Evolutionary conservation across 2,797 vertebrate genomes (phyloP), one percentile per base, ranked within the genome.

Genomic region (Sternarchorhynchus goeldii): DNA sequence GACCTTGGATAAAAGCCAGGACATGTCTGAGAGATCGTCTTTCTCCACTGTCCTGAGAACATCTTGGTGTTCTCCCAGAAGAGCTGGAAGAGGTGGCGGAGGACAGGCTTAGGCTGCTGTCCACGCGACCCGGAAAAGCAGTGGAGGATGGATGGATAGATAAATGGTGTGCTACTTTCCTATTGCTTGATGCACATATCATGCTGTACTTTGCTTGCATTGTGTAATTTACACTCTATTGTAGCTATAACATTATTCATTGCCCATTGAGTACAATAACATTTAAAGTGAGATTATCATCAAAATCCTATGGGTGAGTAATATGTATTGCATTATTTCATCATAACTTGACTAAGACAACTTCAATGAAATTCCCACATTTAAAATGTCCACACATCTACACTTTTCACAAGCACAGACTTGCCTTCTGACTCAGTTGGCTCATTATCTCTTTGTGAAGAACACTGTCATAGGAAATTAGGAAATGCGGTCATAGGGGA

Each of bases 261-360:
- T 50, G 12, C 45, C 12, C 10, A 14, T 50, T 14, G 10, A 50
- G 45, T 12, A 12, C 45, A 50, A 14, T 50, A 50, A 2, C 10
- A 12, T 50, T 12, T 50, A 50, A 12, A 50, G 7, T 36, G 25
- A 12, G 29, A 34, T 2, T 1, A 36, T 58, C 55, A 21, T 58
- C 5, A 71, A 39, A 57, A 20, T 36, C 25, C 8, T 59, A 25
- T 10, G 2, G 21, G 59, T 73, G 55, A 66, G 50, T 73, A 53
- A 73, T 32, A 50, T 12, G 55, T 50, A 67, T 53, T 79, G 16
- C 70, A 39, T n/a, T 20, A 53, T 45, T 64, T 17, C 41, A 21
- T 12, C 7, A 32, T 56, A 39, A 55, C 5, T 56, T 63, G 41
- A 66, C 45, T 20, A 32, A 20, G 45, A 69, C 20, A 41, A 66